Evolutionary conservation across 2,888 invertebrate species (phyloP).

Genomic region (Zelleria hepariella): DNA sequence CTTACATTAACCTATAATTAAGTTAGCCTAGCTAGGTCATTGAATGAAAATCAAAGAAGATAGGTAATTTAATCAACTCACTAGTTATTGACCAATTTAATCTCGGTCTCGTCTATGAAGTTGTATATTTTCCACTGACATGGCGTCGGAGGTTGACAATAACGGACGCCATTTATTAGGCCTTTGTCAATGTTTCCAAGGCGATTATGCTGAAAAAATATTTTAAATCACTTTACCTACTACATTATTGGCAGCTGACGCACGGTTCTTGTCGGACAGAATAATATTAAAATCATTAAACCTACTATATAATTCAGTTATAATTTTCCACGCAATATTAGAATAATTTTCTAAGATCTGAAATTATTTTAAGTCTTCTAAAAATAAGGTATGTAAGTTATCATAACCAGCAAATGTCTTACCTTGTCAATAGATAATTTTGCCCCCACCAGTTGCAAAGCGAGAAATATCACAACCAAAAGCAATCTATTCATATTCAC

Average conservation of each 20-base stretch:
- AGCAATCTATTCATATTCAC: not conserved
- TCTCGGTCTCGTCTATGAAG: slow-evolving; percentile 9
- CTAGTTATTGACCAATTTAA: slow-evolving; percentile 11
- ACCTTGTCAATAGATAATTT: not conserved
- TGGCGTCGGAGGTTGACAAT: slow-evolving; percentile 14
- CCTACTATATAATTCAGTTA: too few species aligned
- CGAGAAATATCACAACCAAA: not conserved
- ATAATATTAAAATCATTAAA: too few species aligned
- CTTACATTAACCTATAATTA: not conserved
- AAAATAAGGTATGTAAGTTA: not conserved
- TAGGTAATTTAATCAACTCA: slow-evolving; percentile 5
- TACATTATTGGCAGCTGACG: not conserved
- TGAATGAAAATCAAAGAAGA: not conserved
- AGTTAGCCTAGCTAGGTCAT: not conserved
- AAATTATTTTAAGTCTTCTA: too few species aligned
- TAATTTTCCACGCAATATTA: too few species aligned
- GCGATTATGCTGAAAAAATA: not conserved
- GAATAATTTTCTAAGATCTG: too few species aligned
- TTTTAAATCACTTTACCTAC: not conserved
- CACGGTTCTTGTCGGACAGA: too few species aligned
- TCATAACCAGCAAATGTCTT: not conserved
- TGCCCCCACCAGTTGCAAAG: not conserved
- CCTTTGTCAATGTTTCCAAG: not conserved
- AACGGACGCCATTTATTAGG: not conserved
- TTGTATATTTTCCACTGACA: slow-evolving; percentile 14